A percentile compares a stretch with the other conserved stretches of the same genome.
These are phyloP conservation scores for Acleris holmiana DNA, from an alignment of 2,888 invertebrate species.

Conservation along the genomic window DNA sequence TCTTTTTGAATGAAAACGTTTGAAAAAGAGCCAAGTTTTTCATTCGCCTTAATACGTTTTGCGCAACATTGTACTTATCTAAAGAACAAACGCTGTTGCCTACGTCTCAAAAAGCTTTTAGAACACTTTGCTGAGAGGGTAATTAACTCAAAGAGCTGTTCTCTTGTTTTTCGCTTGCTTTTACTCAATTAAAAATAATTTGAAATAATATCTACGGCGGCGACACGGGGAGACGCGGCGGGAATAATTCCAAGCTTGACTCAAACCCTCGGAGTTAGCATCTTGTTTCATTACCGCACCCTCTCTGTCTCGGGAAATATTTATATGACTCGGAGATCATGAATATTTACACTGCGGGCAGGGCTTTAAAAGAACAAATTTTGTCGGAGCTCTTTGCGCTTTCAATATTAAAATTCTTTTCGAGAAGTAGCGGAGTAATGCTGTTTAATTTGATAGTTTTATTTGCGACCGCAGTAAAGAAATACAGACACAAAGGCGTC, in stretches of 20 bases:
- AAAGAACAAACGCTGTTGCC: conserved; percentile 22
- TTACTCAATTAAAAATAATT: conserved; percentile 81
- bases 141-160: conserved; percentile 71
- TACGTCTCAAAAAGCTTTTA: conserved; percentile 60
- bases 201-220: conserved; percentile 73
- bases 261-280: conserved; percentile 66
- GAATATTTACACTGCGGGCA: conserved; percentile 69
- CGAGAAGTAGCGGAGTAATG: conserved; percentile 46
- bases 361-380: conserved; percentile 59
- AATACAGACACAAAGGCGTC: conserved; percentile 45
- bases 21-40: conserved; percentile 53
- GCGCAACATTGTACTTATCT: conserved; percentile 36
- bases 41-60: conserved; percentile 63
- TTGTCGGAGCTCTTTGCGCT: conserved; percentile 52
- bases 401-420: conserved; percentile 49
- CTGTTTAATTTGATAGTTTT: conserved; percentile 65
- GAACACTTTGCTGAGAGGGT: conserved; percentile 61
- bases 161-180: conserved; percentile 72
- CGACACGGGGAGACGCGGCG: conserved; percentile 60
- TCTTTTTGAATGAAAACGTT: conserved; percentile 54
- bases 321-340: conserved; percentile 71
- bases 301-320: conserved; percentile 64
- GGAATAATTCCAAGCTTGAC: conserved; percentile 71
- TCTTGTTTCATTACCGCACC: conserved; percentile 76
- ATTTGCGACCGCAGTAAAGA: conserved; percentile 49